Evolutionary conservation across 1,140 invertebrate genomes (phyloP), one percentile per base, ranked within the genome.

Genomic region (Diuraphis noxia): DNA sequence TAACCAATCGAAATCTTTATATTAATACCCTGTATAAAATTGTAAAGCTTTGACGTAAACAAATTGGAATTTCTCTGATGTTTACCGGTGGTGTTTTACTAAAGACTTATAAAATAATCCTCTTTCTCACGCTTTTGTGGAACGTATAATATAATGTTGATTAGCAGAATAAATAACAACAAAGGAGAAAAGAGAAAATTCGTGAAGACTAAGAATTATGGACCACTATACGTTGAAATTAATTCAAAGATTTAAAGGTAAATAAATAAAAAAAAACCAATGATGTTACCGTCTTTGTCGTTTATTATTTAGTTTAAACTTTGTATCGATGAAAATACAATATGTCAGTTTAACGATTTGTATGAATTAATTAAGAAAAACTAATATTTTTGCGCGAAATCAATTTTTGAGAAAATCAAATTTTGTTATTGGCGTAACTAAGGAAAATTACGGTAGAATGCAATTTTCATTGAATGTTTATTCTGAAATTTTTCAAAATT

Each of bases 41-140:
- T n/a, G 30, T 72, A 72, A 72, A 19, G 30, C 30, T 72, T 81
- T 81, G 38, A 81, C 23, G 23, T 81, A 81, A 79, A 40, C 9
- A 81, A 38, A 81, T 40, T 3, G 10, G 23, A 84, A 30, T 84
- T 41, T 84, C 38, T n/a, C 5, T 40, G 25, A 84, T 84, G 23
- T 84, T 84, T 30, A 19, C 40, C 25, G 40, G 38, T 30, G 40
- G 21, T 84, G 10, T 41, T 40, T 40, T 84, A 84, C 30, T 84
- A 41, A 84, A n/a, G 79, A 38, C 79, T 82, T 82, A 82, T 41
- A 82, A 82, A 82, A 82, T 41, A 38, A 79, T 79, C 36, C 77
- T 79, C 38, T 40, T 82, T 82, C 41, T 82, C 38, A 82, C 38
- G 79, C 25, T 82, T 40, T 40, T 82, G 10, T 38, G 25, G 36